Percentiles rank a stretch among this genome's conserved stretches.
These are phyloP conservation scores for Drosophila leonis DNA, from an alignment of 2,888 invertebrate genomes.

Conservation along the genomic window DNA sequence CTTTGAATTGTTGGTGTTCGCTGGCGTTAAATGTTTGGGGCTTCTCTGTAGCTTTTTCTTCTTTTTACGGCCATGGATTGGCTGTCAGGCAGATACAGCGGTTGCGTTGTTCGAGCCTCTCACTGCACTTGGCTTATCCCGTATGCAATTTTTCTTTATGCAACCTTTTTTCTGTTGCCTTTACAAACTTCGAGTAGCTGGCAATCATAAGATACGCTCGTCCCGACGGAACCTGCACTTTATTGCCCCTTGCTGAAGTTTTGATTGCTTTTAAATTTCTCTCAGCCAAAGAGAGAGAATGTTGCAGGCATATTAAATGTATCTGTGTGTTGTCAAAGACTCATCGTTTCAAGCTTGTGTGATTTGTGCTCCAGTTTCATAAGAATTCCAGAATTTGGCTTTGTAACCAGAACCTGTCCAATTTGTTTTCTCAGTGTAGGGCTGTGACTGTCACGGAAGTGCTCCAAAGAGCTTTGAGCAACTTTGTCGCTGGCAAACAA, in stretches of 20 bases:
- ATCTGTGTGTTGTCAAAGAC: neutral
- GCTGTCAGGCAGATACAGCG: conserved; percentile 10
- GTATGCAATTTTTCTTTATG: conserved; percentile 59
- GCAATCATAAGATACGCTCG: conserved; percentile 29
- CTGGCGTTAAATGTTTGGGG: conserved; percentile 52
- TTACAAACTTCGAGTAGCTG: conserved; percentile 36
- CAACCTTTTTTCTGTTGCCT: conserved; percentile 29
- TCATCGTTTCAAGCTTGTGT: neutral
- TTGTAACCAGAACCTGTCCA: neutral
- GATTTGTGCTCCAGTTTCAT: conserved; percentile 2
- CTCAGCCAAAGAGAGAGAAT: neutral
- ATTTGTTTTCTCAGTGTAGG: conserved; percentile 15
- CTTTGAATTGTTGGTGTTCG: conserved; percentile 38
- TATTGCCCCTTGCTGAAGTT: conserved; percentile 17
- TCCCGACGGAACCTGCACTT: conserved; percentile 14
- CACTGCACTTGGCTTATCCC: conserved; percentile 35
- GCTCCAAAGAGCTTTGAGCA: conserved; percentile 46
- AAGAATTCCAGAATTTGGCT: neutral
- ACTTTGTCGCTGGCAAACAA: conserved; percentile 44
- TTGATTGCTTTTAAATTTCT: conserved; percentile 33
- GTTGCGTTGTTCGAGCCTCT: conserved; percentile 5
- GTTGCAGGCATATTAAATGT: conserved; percentile 17
- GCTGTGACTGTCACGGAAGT: conserved; percentile 46
- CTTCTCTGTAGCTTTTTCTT: conserved; percentile 30
- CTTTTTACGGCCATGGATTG: conserved; percentile 23